Base-by-base conservation (phyloP, 2,113 vertebrate species). In the Vombatus ursinus region DNA sequence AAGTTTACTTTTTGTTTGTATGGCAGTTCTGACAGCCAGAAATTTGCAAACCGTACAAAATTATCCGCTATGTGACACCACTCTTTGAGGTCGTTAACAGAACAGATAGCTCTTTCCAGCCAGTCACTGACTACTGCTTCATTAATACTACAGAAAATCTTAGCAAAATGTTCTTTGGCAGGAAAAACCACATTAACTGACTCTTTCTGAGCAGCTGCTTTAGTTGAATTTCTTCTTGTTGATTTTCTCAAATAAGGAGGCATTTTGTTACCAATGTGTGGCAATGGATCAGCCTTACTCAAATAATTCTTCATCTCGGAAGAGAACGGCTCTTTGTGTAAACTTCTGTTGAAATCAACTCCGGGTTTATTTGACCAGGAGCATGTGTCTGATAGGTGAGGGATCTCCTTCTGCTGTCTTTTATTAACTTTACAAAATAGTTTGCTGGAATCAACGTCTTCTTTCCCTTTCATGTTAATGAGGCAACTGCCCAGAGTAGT, bases 21-120 rank as follows among this genome's bases (percentile, higher is more conserved):
- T n/a, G 25, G 91, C 44, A 93, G 92, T 91, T 96, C 96, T 57
- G 94, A 96, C 54, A 97, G 92, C 96, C 98, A 98, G 68, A 96
- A 96, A 19, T 96, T 95, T 97, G 98, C 97, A 98, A 98, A 98
- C 91, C 48, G 49, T 92, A 95, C 44, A 52, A 68, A 89, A 48
- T 90, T 95, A 57, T 98, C 97, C 95, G 94, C 93, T 31, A 37
- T 28, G 90, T 16, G 54, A 96, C 53, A 50, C 50, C 7, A 96
- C 26, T 90, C 93, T 50, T 47, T 44, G 50, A 68, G 96, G 92
- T 96, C 14, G 54, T n/a, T 91, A 23, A 95, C 12, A 93, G 94
- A 93, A 50, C 50, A 6, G 4, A 22, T 68, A 90, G 51, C 96
- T 93, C 94, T 96, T 93, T 91, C 90, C 84, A 93, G 95, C 97